A percentile compares a stretch with the other conserved stretches of the same genome.
Conservation (phyloP, 2,113 vertebrate species). For the Capreolus pygargus region DNA sequence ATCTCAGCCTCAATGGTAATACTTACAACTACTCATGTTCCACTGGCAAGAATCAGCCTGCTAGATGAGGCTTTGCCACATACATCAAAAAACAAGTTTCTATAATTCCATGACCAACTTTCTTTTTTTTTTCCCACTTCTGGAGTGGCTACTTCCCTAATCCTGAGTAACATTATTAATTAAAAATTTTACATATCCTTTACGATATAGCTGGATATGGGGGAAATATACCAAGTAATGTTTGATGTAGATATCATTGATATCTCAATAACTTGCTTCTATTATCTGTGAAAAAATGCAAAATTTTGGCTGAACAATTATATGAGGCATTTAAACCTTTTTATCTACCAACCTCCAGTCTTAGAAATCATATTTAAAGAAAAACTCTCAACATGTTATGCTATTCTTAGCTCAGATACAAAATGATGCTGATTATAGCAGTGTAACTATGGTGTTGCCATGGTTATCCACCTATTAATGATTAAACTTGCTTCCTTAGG, state of each 20-base stretch:
- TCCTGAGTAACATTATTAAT: not conserved
- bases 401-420: slow-evolving; percentile 52
- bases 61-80: not conserved
- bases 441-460: slow-evolving; percentile 13
- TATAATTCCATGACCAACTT: not conserved
- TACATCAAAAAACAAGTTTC: not conserved
- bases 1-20: not conserved
- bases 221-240: not conserved
- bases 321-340: slow-evolving; percentile 41
- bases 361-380: slow-evolving; percentile 60
- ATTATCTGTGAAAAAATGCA: slow-evolving; percentile 23
- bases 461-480: slow-evolving; percentile 39
- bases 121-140: not conserved
- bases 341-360: slow-evolving; percentile 8
- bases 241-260: not conserved
- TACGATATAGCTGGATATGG: not conserved
- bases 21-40: not conserved
- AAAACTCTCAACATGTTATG: slow-evolving; percentile 38
- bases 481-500: slow-evolving; percentile 50
- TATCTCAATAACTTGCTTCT: not conserved
- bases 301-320: not conserved
- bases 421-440: slow-evolving; percentile 47
- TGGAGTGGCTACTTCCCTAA: not conserved
- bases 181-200: not conserved
- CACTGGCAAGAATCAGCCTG: not conserved